phyloP scores from a whole-genome alignment of 2,888 invertebrate genomes.

The Agrotis exclamationis region DNA sequence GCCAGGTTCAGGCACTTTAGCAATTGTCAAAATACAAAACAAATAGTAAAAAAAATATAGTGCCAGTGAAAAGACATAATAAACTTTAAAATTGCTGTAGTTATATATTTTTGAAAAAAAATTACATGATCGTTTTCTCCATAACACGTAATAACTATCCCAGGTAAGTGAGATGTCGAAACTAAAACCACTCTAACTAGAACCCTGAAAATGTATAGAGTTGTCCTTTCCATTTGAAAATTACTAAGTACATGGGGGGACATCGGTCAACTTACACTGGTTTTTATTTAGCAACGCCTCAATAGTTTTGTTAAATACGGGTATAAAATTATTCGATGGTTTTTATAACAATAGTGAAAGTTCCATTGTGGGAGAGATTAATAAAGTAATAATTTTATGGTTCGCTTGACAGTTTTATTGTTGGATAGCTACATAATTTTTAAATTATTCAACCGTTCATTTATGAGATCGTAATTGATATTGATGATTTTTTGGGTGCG shows the following conservation, averaged over 20 bases:
- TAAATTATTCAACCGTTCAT: slow-evolving; percentile 21
- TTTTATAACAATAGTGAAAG: slow-evolving; percentile 64
- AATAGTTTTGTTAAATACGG: slow-evolving; percentile 59
- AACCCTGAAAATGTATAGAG: slow-evolving; percentile 59
- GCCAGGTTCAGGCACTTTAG: too few species aligned
- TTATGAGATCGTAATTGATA: slow-evolving; percentile 16
- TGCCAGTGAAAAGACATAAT: too few species aligned
- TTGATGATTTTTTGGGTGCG: neutral
- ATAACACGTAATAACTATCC: slow-evolving; percentile 46
- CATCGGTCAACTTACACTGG: slow-evolving; percentile 49
- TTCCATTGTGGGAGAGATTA: slow-evolving; percentile 49
- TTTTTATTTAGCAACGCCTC: slow-evolving; percentile 43
- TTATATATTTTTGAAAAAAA: too few species aligned
- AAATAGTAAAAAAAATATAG: too few species aligned
- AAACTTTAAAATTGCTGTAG: too few species aligned
- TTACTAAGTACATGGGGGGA: slow-evolving; percentile 40
- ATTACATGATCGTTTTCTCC: neutral
- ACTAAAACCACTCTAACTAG: slow-evolving; percentile 67
- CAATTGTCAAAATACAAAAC: too few species aligned
- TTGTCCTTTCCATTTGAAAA: slow-evolving; percentile 48
- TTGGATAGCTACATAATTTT: neutral
- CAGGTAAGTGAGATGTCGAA: slow-evolving; percentile 67
- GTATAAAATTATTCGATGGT: slow-evolving; percentile 55
- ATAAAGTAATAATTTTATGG: slow-evolving; percentile 55
- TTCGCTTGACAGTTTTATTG: slow-evolving; percentile 33